Conservation (phyloP, 2,113 vertebrate genomes). For the Gracilinanus agilis region DNA sequence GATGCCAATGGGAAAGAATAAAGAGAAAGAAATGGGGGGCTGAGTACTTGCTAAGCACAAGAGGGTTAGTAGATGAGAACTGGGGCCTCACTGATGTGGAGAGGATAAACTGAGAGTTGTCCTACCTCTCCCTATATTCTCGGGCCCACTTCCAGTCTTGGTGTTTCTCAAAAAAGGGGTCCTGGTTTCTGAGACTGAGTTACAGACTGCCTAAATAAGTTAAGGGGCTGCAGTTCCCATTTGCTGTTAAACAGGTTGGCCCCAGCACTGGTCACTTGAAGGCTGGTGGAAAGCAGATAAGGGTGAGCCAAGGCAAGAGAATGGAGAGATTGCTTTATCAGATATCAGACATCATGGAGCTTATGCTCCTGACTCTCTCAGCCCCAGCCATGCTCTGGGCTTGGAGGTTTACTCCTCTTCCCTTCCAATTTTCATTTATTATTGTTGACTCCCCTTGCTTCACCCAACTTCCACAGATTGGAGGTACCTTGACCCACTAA, state of each 20-base stretch:
- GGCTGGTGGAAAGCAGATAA: neutral
- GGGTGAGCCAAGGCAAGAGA: neutral
- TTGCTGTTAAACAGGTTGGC: neutral
- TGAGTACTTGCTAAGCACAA: too few species aligned
- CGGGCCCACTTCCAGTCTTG: neutral
- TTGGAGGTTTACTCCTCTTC: neutral
- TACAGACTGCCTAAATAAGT: constrained; percentile 65
- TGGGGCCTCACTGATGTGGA: neutral
- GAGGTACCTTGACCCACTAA: neutral
- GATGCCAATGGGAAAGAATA: neutral
- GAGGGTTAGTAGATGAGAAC: too few species aligned
- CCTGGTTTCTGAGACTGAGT: constrained; percentile 62
- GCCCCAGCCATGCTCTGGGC: neutral
- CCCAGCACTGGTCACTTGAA: too few species aligned
- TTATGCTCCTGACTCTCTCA: neutral
- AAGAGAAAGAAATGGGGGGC: neutral
- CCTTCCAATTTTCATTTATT: constrained; percentile 3
- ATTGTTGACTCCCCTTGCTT: neutral
- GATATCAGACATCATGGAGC: neutral
- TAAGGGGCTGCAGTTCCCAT: constrained; percentile 56
- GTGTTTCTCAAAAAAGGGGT: constrained; percentile 33
- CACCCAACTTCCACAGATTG: neutral
- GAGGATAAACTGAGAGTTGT: neutral
- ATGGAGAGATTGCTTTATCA: neutral
- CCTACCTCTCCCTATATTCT: neutral